Conservation (phyloP, 2,113 vertebrate species). For the Onychorhynchus coronatus region DNA sequence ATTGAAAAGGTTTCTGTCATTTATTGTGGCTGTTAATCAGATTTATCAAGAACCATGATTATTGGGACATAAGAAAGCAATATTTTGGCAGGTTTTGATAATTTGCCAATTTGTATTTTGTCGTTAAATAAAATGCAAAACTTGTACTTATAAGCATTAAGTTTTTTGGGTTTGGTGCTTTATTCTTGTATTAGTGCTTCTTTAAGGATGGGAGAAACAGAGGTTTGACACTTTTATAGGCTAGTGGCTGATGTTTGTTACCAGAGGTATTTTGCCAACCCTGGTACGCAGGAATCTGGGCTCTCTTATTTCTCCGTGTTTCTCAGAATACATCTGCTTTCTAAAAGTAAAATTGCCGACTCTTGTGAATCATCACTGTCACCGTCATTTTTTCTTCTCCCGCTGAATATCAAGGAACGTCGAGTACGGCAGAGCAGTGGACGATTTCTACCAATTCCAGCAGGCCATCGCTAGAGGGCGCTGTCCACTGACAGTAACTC, state of each 20-base stretch:
- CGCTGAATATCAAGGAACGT: not conserved
- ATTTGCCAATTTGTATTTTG: not conserved
- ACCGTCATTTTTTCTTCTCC: rapidly evolving
- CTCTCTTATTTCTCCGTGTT: not conserved
- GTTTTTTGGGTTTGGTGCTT: not conserved
- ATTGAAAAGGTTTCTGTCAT: not conserved
- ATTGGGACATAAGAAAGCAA: not conserved
- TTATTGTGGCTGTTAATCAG: not conserved
- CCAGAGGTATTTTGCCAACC: not conserved
- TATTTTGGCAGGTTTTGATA: not conserved
- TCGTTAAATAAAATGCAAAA: not conserved
- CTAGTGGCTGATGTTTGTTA: not conserved
- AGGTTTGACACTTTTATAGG: not conserved
- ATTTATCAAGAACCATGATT: not conserved
- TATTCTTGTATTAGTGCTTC: not conserved
- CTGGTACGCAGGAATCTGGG: not conserved
- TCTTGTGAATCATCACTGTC: rapidly evolving
- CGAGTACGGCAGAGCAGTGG: rapidly evolving
- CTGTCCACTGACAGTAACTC: constrained; percentile 1
- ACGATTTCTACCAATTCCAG: not conserved
- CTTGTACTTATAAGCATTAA: not conserved
- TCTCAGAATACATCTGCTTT: not conserved
- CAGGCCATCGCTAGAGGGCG: constrained; percentile 52
- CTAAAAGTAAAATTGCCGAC: not conserved
- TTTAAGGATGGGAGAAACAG: not conserved